Conservation (phyloP, 2,888 invertebrate genomes). For the Phortica magna region DNA sequence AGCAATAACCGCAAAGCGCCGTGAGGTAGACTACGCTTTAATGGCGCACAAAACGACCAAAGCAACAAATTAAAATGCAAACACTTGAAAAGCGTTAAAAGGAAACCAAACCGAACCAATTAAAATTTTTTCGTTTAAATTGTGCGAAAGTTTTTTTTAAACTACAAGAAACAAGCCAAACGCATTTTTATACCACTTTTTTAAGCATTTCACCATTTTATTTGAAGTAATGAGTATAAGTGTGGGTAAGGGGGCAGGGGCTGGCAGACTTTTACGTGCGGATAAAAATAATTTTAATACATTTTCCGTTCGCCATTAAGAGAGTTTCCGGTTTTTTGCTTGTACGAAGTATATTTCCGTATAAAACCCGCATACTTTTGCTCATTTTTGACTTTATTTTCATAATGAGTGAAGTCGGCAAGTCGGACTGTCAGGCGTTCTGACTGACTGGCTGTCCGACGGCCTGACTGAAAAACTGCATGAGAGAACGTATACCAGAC, state of each 20-base stretch:
- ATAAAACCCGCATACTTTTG: slow-evolving; percentile 30
- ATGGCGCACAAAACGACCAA: slow-evolving; percentile 33
- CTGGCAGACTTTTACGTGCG: slow-evolving; percentile 17
- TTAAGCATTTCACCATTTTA: not conserved
- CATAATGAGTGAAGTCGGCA: not conserved
- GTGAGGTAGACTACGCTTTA: slow-evolving; percentile 41
- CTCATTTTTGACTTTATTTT: slow-evolving; percentile 4
- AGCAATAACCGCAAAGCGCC: slow-evolving; percentile 55
- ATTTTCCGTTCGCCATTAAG: slow-evolving; percentile 67
- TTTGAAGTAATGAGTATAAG: slow-evolving; percentile 7
- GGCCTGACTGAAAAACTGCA: slow-evolving; percentile 3
- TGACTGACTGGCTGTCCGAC: not conserved
- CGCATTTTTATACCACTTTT: not conserved
- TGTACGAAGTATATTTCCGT: slow-evolving; percentile 54
- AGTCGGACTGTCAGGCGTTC: not conserved
- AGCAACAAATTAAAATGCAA: slow-evolving; percentile 26
- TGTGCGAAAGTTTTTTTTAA: not conserved
- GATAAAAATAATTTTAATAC: slow-evolving; percentile 67
- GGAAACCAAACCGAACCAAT: slow-evolving; percentile 47
- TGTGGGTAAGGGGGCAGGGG: not conserved
- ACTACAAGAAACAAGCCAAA: slow-evolving; percentile 10
- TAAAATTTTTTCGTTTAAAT: slow-evolving; percentile 53
- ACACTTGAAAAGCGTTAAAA: slow-evolving; percentile 40
- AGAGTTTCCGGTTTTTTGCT: slow-evolving; percentile 55
- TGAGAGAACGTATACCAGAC: not conserved